A percentile compares a stretch with the other conserved stretches of the same genome.
These are phyloP conservation scores for Spheniscus mendiculus DNA, from an alignment of 2,113 vertebrate species.

Conservation along the genomic window DNA sequence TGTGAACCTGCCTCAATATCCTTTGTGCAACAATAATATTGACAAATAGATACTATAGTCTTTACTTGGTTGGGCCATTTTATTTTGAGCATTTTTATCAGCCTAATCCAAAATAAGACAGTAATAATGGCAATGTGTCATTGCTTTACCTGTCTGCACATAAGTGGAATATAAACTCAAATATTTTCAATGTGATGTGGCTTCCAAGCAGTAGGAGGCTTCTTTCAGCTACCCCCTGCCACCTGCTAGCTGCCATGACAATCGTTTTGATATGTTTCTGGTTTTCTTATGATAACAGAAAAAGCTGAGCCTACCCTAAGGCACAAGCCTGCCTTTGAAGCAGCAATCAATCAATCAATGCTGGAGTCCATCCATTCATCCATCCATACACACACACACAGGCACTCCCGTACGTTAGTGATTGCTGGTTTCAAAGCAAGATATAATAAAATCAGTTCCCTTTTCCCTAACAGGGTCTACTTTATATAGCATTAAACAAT, in stretches of 20 bases:
- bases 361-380: neutral
- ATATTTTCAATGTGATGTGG: neutral
- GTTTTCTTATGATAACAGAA: neutral
- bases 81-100: neutral
- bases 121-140: neutral
- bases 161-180: neutral
- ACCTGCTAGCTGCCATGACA: neutral
- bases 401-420: neutral
- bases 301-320: neutral
- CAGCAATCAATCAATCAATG: neutral
- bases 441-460: neutral
- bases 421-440: neutral
- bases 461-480: neutral
- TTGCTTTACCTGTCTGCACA: neutral
- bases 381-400: neutral
- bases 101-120: neutral
- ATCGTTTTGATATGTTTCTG: neutral
- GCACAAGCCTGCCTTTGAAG: neutral
- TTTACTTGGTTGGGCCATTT: neutral
- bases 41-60: neutral
- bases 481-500: neutral
- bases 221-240: neutral
- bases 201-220: neutral
- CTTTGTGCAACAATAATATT: neutral
- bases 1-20: neutral